Conservation (phyloP, 92 coral and sea anemone species). For the Porites rus region DNA sequence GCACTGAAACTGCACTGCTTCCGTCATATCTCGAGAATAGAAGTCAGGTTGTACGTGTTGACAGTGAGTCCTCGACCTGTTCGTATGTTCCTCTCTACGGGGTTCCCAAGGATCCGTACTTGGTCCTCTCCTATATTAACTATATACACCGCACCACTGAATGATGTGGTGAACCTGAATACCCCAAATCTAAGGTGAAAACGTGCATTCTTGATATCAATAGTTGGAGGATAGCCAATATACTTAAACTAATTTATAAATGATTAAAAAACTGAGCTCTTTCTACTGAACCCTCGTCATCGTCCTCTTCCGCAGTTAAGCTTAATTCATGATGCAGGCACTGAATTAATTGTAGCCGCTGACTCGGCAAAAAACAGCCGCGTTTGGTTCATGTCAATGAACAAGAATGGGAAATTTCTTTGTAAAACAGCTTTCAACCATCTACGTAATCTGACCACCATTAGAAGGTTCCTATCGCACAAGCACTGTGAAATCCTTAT, state of each 20-base stretch:
- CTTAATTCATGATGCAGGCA: slow-evolving; percentile 27
- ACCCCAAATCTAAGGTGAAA: slow-evolving; percentile 28
- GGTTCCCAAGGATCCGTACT: slow-evolving; percentile 27
- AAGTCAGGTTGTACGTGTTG: background rate
- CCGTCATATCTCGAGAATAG: too few relatives aligned
- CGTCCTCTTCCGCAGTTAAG: background rate
- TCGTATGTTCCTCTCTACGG: slow-evolving; percentile 20
- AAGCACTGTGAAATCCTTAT: slow-evolving; percentile 42
- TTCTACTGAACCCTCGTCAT: slow-evolving; percentile 1
- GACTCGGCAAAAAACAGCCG: slow-evolving; percentile 18
- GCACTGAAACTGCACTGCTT: slow-evolving; percentile 55
- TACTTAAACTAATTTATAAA: too few relatives aligned
- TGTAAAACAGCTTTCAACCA: slow-evolving; percentile 42
- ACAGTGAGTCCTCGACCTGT: slow-evolving; percentile 3
- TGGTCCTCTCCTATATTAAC: slow-evolving; percentile 21
- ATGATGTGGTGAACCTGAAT: slow-evolving; percentile 39
- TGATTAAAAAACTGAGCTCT: background rate
- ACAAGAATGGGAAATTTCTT: slow-evolving; percentile 29
- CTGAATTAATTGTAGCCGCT: slow-evolving; percentile 20
- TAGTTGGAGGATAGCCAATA: too few relatives aligned
- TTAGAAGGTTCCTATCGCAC: slow-evolving; percentile 33
- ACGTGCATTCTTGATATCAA: slow-evolving; percentile 13
- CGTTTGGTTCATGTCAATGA: background rate
- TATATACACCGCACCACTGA: slow-evolving; percentile 30
- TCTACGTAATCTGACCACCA: slow-evolving; percentile 29